A percentile compares a stretch with the other conserved stretches of the same genome.
These are phyloP conservation scores for Neoitamus cyanurus DNA, from an alignment of 2,888 invertebrate species.

Conservation along the genomic window DNA sequence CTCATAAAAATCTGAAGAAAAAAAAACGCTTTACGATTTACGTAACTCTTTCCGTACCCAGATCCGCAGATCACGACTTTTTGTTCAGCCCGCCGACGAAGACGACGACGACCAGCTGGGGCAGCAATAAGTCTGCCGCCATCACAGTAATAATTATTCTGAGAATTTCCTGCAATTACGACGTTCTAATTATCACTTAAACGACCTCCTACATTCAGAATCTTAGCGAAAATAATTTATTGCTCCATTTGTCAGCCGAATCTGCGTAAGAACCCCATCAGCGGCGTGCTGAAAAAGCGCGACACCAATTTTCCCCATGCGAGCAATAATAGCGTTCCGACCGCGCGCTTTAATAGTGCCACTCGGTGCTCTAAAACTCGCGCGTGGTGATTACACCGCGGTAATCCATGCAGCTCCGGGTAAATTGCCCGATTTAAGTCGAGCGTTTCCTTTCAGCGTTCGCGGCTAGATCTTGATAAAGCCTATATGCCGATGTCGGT, in stretches of 20 bases:
- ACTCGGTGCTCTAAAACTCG: neutral
- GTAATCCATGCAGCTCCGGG: neutral
- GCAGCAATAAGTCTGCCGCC: neutral
- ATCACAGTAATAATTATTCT: neutral
- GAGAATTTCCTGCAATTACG: neutral
- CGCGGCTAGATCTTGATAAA: neutral
- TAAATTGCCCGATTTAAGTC: neutral
- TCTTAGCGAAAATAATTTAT: slow-evolving; percentile 1
- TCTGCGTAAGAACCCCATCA: neutral
- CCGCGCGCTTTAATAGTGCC: neutral
- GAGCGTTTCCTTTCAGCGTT: neutral
- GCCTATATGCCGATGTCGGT: neutral
- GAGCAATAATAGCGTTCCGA: neutral
- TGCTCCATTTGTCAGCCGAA: neutral
- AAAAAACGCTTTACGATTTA: neutral
- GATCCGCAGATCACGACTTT: neutral
- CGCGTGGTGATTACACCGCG: neutral
- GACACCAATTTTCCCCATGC: neutral
- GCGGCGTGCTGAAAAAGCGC: neutral
- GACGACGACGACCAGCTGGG: neutral
- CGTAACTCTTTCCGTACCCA: neutral
- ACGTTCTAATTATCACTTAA: neutral
- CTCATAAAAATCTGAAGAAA: neutral
- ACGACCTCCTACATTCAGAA: neutral
- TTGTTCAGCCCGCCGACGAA: neutral